Evolutionary conservation across 2,113 vertebrate genomes (phyloP).

Genomic region (Phocoena sinus): DNA sequence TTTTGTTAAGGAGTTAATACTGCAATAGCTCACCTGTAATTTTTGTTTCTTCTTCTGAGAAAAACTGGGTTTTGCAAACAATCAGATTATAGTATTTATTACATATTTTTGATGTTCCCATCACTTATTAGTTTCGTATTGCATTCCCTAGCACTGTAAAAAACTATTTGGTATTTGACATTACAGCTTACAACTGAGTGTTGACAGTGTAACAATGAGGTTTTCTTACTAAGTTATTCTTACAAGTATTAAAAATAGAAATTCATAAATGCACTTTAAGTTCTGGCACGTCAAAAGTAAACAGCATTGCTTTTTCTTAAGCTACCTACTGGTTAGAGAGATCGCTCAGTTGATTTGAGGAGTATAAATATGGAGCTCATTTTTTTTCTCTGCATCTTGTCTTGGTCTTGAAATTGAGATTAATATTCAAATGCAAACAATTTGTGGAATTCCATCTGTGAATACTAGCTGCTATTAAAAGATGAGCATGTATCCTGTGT

Average conservation of each 20-base stretch:
- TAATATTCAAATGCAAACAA: conserved; percentile 6
- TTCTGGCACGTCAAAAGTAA: not conserved
- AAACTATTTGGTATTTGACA: not conserved
- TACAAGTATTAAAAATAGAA: not conserved
- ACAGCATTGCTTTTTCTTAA: not conserved
- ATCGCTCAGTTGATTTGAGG: not conserved
- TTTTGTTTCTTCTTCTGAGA: conserved; percentile 50
- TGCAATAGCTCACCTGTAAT: conserved; percentile 52
- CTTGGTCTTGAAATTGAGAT: not conserved
- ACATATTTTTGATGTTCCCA: not conserved
- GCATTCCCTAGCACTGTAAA: not conserved
- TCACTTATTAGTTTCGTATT: not conserved
- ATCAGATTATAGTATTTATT: conserved; percentile 28
- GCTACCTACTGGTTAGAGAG: not conserved
- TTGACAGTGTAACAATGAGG: conserved; percentile 21
- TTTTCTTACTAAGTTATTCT: not conserved
- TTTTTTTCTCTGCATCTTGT: not conserved
- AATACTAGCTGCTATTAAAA: not conserved
- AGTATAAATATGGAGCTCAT: not conserved
- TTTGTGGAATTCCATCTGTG: not conserved
- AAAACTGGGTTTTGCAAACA: conserved; percentile 44
- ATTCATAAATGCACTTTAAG: not conserved
- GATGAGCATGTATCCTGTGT: not conserved
- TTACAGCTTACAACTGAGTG: not conserved
- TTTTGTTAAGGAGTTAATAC: conserved; percentile 71